Evolutionary conservation across 2,888 invertebrate species (phyloP).

Genomic region (Melitaea athalia): DNA sequence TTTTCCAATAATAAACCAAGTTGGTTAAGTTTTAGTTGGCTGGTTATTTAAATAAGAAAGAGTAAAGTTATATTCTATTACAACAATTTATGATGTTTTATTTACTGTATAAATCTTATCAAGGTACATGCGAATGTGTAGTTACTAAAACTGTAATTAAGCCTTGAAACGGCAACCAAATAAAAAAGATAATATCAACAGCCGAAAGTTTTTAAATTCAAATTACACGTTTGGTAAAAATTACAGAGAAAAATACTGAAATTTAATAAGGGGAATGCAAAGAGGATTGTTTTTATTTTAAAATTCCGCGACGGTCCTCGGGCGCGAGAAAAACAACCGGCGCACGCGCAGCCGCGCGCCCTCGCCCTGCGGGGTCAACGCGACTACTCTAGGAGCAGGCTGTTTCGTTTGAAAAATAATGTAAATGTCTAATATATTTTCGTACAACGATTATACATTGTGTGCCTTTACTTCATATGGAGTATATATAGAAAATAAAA

Average conservation of each 20-base stretch:
- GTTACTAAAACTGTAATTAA: background rate
- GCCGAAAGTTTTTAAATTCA: background rate
- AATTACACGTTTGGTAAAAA: background rate
- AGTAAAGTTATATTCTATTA: too few relatives aligned
- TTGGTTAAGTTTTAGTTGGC: too few relatives aligned
- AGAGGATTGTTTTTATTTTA: constrained; percentile 30
- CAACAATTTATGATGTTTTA: too few relatives aligned
- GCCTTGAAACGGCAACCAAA: background rate
- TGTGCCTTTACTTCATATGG: too few relatives aligned
- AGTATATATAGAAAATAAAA: too few relatives aligned
- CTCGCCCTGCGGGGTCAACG: constrained; percentile 39
- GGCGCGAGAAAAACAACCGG: constrained; percentile 39
- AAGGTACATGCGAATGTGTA: background rate
- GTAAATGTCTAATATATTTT: too few relatives aligned
- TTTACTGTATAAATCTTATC: too few relatives aligned
- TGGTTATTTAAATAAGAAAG: too few relatives aligned
- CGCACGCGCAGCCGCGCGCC: constrained; percentile 25
- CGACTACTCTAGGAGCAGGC: constrained; percentile 30
- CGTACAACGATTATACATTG: too few relatives aligned
- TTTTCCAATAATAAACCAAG: too few relatives aligned
- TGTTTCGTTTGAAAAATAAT: background rate
- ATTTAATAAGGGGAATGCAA: constrained; percentile 36
- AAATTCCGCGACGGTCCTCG: constrained; percentile 28
- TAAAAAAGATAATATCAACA: constrained; percentile 3
- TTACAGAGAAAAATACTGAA: background rate